Conservation (phyloP, 2,797 vertebrate species). For the Acanthornis magna region DNA sequence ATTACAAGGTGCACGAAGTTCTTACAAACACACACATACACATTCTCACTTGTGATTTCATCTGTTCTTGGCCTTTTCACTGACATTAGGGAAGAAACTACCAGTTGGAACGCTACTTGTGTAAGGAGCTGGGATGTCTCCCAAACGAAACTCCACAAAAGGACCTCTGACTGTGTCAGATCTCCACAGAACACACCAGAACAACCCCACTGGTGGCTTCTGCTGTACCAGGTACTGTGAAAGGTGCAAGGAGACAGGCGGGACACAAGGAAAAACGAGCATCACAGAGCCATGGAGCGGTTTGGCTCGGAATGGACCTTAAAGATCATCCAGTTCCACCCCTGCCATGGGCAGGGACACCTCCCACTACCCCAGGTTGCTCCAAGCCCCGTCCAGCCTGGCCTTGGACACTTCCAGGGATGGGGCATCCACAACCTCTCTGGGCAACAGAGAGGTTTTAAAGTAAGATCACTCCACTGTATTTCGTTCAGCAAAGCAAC, state of each 20-base stretch:
- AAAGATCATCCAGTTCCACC: neutral
- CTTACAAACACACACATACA: neutral
- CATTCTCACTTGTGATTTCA: neutral
- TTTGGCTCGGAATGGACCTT: neutral
- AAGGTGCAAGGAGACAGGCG: neutral
- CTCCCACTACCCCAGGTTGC: neutral
- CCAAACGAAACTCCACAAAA: neutral
- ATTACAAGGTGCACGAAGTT: neutral
- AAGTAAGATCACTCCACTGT: neutral
- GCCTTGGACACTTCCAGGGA: neutral
- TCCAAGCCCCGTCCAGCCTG: neutral
- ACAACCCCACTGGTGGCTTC: neutral
- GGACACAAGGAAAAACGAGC: neutral
- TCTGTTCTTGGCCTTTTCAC: neutral
- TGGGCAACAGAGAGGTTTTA: neutral
- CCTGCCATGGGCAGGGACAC: neutral
- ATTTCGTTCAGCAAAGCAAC: slow-evolving; percentile 14
- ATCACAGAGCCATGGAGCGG: neutral
- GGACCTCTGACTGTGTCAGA: neutral
- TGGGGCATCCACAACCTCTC: neutral
- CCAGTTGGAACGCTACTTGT: neutral
- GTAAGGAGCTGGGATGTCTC: neutral
- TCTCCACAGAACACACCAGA: neutral
- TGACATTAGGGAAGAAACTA: neutral
- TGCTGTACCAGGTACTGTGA: neutral